Conservation (phyloP, 1,140 invertebrate genomes). For the Lepidotrigona ventralis region DNA sequence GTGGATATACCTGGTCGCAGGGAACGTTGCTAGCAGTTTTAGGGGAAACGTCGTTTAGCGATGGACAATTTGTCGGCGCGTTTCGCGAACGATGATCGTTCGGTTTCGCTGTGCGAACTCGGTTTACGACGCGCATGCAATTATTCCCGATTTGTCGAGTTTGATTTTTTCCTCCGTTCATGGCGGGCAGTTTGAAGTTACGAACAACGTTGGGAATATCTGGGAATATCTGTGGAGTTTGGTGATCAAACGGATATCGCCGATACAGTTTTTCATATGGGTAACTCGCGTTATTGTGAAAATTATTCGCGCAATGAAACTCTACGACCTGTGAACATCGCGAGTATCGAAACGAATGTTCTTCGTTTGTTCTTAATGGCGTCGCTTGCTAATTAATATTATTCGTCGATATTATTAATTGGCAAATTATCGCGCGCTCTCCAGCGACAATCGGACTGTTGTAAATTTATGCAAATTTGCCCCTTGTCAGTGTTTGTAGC, state of each 20-base stretch:
- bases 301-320: neutral
- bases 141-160: neutral
- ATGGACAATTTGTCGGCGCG: neutral
- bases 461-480: neutral
- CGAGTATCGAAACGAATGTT: neutral
- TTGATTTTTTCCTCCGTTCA: neutral
- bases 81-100: neutral
- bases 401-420: neutral
- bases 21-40: neutral
- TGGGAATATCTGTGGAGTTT: no score
- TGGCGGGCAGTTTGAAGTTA: neutral
- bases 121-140: conserved; percentile 3
- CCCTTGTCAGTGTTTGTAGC: neutral
- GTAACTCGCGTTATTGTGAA: neutral
- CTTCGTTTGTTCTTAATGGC: neutral
- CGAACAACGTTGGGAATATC: no score
- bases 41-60: neutral
- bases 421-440: neutral
- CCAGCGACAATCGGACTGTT: neutral
- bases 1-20: neutral
- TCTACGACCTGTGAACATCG: neutral
- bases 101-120: neutral
- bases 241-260: no score
- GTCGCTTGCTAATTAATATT: neutral
- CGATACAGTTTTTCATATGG: neutral